Evolutionary conservation across 2,888 invertebrate species (phyloP), one percentile per base, ranked within the genome.

Genomic region (Netelia inedita): DNA sequence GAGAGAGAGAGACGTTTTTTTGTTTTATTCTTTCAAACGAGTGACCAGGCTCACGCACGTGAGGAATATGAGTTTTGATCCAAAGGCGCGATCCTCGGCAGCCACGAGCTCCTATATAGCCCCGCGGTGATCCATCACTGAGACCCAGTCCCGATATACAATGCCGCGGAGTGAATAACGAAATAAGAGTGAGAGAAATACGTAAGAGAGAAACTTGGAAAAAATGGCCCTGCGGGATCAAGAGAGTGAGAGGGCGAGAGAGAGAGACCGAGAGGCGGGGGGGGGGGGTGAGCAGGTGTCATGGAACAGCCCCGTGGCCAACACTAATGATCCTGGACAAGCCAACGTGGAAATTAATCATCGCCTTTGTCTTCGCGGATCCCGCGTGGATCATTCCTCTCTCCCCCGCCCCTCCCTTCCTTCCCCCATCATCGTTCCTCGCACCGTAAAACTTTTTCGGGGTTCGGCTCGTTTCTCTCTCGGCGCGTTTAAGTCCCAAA

Each of bases 261-360:
- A 28, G 23, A 73, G 35, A 14, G 14, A 14, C 5, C 3, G 41
- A 41, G 41, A 63, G 63, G 50, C 65, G 75, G 61, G 50, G 53
- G 71, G 65, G 66, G 80, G 63, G 91, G 90, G 91, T 91, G 91
- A 90, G 93, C 93, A 93, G 93, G 92, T 93, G 93, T 93, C 92
- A 93, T 92, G 92, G 90, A 90, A 90, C 71, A 69, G 89, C 88
- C 89, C 69, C 59, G 78, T 87, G 90, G 89, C 68, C 92, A 69
- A 53, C 78, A 91, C 90, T 93, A 93, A 93, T 92, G 93, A 93
- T 92, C 90, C 90, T 90, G 89, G 91, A 90, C 92, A 86, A 89
- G 91, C 90, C 91, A 91, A 92, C 89, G 88, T 91, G 87, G 83
- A 91, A 93, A 93, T 93, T 92, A 93, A 93, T 93, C 93, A 93